Percentiles rank a stretch among this genome's conserved stretches.
phyloP scores from a whole-genome alignment of 2,888 invertebrate genomes.

The Hirtodrosophila trivittata region DNA sequence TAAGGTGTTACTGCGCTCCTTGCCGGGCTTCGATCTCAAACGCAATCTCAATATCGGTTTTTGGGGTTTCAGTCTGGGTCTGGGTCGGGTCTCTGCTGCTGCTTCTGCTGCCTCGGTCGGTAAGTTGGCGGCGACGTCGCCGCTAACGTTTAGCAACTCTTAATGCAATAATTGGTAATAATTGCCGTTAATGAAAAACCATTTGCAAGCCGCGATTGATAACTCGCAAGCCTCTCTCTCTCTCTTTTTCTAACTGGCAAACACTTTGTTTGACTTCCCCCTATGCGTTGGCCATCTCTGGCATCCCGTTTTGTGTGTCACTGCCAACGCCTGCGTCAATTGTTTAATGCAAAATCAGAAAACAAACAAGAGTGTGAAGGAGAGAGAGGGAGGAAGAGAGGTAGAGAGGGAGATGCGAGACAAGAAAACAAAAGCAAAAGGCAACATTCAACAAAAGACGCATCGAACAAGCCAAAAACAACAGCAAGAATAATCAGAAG shows the following conservation, averaged over 20 bases:
- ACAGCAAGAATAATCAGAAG: background rate
- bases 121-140: conserved; percentile 37
- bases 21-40: conserved; percentile 7
- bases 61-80: conserved; percentile 6
- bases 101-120: conserved; percentile 19
- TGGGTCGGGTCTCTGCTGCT: conserved; percentile 5
- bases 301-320: conserved; percentile 35
- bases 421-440: conserved; percentile 2
- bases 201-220: conserved; percentile 56
- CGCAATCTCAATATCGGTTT: background rate
- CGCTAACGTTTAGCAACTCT: conserved; percentile 44
- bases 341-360: conserved; percentile 38
- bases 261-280: conserved; percentile 9
- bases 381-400: too few relatives aligned
- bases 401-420: conserved; percentile 8
- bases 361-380: conserved; percentile 23
- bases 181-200: conserved; percentile 62
- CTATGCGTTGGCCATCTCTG: background rate
- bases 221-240: conserved; percentile 6
- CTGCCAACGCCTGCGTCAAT: conserved; percentile 38
- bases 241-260: too few relatives aligned
- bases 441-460: conserved; percentile 1
- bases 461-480: conserved; percentile 11
- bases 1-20: conserved; percentile 30
- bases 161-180: conserved; percentile 61